Evolutionary conservation across 2,113 vertebrate genomes (phyloP).

Genomic region (Callaeas wilsoni): DNA sequence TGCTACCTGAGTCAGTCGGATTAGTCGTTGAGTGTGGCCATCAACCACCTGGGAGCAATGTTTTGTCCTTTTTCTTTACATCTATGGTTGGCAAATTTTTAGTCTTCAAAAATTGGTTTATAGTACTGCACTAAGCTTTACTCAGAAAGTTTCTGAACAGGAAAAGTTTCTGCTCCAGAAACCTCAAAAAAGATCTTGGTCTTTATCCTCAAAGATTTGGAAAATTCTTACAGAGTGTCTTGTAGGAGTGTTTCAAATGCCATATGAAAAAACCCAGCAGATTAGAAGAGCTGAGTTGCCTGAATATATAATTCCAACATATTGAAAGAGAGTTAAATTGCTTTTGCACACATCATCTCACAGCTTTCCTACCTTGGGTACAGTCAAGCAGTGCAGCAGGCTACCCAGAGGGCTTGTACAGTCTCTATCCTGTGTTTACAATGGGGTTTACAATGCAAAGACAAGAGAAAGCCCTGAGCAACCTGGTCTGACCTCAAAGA

Average conservation of each 20-base stretch:
- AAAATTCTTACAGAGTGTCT: neutral
- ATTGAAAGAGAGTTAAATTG: neutral
- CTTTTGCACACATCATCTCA: fast-evolving
- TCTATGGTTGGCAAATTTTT: neutral
- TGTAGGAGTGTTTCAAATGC: neutral
- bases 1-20: neutral
- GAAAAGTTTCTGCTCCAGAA: neutral
- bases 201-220: neutral
- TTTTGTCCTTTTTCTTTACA: neutral
- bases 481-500: neutral
- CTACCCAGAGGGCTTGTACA: neutral
- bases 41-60: neutral
- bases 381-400: neutral
- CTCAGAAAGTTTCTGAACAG: neutral
- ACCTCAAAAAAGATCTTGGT: neutral
- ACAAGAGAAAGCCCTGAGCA: neutral
- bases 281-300: neutral
- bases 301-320: neutral
- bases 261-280: neutral
- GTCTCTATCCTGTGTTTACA: fast-evolving
- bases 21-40: neutral
- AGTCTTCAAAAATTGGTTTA: neutral
- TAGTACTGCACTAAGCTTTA: neutral
- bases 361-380: neutral
- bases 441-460: neutral